Evolutionary conservation across 2,113 vertebrate genomes (phyloP).

Genomic region (Myocastor coypus): DNA sequence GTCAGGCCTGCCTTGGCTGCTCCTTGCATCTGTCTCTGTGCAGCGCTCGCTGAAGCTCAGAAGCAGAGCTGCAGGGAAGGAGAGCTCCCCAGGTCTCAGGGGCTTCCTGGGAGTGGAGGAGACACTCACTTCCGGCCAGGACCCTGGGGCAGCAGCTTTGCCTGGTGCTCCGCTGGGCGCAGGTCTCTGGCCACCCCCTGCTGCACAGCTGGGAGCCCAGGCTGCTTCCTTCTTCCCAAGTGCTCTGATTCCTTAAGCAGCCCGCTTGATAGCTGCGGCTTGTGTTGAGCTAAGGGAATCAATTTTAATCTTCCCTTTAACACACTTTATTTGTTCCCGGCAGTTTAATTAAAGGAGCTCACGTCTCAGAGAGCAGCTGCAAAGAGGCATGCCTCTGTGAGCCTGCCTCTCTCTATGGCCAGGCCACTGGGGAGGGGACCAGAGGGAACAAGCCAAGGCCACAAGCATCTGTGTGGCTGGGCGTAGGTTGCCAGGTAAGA

Average conservation of each 20-base stretch:
- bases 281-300: conserved; percentile 17
- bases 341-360: conserved; percentile 57
- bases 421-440: fast-evolving
- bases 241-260: conserved; percentile 5
- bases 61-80: neutral
- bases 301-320: neutral
- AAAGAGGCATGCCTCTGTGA: neutral
- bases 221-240: neutral
- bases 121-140: neutral
- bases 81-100: neutral
- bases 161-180: neutral
- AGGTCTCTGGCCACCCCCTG: neutral
- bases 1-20: neutral
- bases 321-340: neutral
- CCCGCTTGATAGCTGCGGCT: neutral
- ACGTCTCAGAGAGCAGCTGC: neutral
- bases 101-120: neutral
- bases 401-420: neutral
- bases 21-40: neutral
- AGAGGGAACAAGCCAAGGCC: too few relatives aligned
- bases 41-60: neutral
- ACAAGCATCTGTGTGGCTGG: neutral
- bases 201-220: neutral
- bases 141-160: neutral
- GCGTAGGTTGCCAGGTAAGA: neutral